These are phyloP conservation scores for Phyto melanocephala DNA, from an alignment of 2,888 invertebrate genomes.

Conservation along the genomic window DNA sequence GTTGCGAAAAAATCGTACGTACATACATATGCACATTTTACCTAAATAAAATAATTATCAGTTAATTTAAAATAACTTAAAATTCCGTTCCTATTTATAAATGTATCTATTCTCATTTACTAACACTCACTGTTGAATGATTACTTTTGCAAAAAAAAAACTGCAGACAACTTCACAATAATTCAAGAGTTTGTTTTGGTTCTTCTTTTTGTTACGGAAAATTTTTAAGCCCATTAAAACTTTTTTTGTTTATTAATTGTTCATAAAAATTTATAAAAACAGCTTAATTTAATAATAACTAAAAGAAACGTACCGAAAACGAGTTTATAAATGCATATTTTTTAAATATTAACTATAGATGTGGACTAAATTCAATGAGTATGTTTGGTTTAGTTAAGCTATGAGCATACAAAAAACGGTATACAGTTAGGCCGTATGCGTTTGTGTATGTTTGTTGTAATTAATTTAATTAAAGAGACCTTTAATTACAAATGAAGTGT, in stretches of 20 bases:
- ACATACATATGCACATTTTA: too few relatives aligned
- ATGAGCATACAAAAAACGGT: not conserved
- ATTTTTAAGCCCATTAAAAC: constrained; percentile 42
- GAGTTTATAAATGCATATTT: not conserved
- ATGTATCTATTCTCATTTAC: not conserved
- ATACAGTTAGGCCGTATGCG: not conserved
- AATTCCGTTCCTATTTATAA: not conserved
- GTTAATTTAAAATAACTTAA: too few relatives aligned
- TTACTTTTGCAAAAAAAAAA: not conserved
- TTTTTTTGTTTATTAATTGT: constrained; percentile 36
- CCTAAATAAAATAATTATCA: too few relatives aligned
- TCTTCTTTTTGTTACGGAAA: constrained; percentile 61
- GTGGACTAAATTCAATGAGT: constrained; percentile 27
- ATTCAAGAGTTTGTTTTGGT: constrained; percentile 62
- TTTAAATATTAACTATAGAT: not conserved
- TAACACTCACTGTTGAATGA: not conserved
- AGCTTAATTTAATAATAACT: not conserved
- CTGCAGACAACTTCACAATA: constrained; percentile 47
- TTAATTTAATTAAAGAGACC: constrained; percentile 57
- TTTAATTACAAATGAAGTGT: constrained; percentile 37
- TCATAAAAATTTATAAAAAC: not conserved
- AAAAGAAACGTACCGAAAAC: not conserved
- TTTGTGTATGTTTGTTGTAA: constrained; percentile 32
- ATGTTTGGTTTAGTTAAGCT: constrained; percentile 11
- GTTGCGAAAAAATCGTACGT: too few relatives aligned